Conservation (phyloP, 2,888 invertebrate species). For the Lochmaea capreae region DNA sequence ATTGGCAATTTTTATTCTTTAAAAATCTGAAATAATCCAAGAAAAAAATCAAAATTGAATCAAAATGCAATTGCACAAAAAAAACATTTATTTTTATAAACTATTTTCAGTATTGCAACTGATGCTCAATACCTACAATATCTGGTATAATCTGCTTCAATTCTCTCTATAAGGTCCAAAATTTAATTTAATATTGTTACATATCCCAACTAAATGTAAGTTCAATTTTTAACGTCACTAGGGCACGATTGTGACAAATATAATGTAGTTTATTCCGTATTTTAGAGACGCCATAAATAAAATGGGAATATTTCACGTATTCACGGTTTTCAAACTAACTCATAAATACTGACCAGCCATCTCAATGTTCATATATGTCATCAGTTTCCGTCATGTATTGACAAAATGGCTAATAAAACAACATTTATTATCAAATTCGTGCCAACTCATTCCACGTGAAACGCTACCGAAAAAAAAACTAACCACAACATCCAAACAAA, state of each 20-base stretch:
- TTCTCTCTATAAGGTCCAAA: slow-evolving; percentile 10
- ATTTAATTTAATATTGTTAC: not conserved
- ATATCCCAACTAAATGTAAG: slow-evolving; percentile 1
- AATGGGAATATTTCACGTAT: not conserved
- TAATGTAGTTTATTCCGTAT: not conserved
- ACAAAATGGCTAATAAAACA: not conserved
- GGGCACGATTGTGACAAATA: not conserved
- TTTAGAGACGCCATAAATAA: not conserved
- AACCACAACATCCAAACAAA: not conserved
- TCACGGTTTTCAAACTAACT: not conserved
- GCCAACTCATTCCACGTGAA: not conserved
- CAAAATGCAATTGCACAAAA: slow-evolving; percentile 42
- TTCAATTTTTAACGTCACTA: too few species aligned
- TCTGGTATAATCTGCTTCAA: slow-evolving; percentile 9
- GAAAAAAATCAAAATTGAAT: slow-evolving; percentile 43
- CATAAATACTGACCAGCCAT: not conserved
- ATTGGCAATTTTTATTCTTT: slow-evolving; percentile 45
- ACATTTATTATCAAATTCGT: not conserved
- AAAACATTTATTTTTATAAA: slow-evolving; percentile 27
- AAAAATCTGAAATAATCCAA: not conserved
- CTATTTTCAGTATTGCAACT: slow-evolving; percentile 4
- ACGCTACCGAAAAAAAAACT: slow-evolving; percentile 1
- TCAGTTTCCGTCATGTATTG: not conserved
- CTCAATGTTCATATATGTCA: not conserved
- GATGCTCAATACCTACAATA: slow-evolving; percentile 28